Evolutionary conservation across 2,113 vertebrate genomes (phyloP).

Genomic region (Synchiropus splendidus): DNA sequence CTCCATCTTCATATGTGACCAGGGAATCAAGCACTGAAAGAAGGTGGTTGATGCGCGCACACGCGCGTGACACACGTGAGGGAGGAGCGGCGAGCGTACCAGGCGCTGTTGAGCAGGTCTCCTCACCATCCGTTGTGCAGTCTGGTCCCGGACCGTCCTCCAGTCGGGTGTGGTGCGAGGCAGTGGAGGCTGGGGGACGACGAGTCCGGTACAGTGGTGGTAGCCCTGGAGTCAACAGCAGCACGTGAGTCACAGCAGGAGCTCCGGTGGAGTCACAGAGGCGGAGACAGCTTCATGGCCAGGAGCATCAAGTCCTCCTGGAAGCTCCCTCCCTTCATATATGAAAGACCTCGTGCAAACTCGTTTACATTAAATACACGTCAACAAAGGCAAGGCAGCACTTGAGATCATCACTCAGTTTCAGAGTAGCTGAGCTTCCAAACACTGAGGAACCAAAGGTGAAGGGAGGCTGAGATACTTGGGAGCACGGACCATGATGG

Average conservation of each 20-base stretch:
- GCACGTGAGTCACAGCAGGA: no score
- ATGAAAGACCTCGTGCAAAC: no score
- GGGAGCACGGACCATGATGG: conserved; percentile 85
- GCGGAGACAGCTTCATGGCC: no score
- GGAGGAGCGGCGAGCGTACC: conserved; percentile 59
- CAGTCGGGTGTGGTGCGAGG: conserved; percentile 94
- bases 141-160: conserved; percentile 98
- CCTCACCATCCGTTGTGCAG: conserved; percentile 94
- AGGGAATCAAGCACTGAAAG: no score
- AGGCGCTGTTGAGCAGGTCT: conserved; percentile 87
- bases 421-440: no score
- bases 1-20: no score
- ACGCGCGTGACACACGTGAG: conserved; percentile 3
- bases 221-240: conserved; percentile 70
- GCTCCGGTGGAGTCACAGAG: no score
- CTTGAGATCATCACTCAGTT: neutral
- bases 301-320: no score
- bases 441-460: conserved; percentile 8
- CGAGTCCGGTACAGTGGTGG: conserved; percentile 90
- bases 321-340: no score
- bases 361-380: no score
- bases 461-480: conserved; percentile 11
- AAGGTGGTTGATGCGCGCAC: no score
- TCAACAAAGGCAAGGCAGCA: no score
- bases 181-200: conserved; percentile 93